phyloP scores from a whole-genome alignment of 35 echinoderm and acorn worm genomes.

The Chiridota heheva region DNA sequence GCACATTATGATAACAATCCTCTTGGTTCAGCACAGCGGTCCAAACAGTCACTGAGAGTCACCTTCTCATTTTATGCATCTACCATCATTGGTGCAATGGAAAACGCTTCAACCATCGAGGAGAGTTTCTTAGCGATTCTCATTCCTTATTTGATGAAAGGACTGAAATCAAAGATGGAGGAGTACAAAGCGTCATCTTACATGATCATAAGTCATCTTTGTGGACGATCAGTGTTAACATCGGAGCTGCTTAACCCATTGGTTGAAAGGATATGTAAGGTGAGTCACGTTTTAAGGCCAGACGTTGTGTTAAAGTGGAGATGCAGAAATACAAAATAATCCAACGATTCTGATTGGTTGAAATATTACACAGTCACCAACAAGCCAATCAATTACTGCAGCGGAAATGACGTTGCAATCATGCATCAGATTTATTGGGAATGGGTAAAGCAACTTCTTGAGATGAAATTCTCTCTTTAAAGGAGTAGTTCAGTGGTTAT shows the following conservation, averaged over 20 bases:
- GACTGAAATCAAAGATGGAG: constrained; percentile 57
- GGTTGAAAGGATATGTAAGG: constrained; percentile 75
- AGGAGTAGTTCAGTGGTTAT: no score
- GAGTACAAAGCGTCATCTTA: constrained; percentile 88
- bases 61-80: constrained; percentile 80
- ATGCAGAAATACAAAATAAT: background rate
- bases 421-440: no score
- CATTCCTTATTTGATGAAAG: constrained; percentile 71
- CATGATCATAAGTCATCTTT: constrained; percentile 89
- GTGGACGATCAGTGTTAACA: constrained; percentile 59
- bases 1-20: background rate
- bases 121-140: constrained; percentile 72
- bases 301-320: background rate
- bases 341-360: background rate
- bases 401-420: no score
- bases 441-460: no score
- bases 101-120: constrained; percentile 28
- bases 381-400: no score
- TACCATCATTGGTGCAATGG: constrained; percentile 79
- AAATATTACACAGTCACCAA: background rate
- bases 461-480: no score
- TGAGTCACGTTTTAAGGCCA: no score
- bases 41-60: constrained; percentile 49
- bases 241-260: constrained; percentile 53
- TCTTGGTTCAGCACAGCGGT: background rate